These are phyloP conservation scores for Tuta absoluta DNA, from an alignment of 2,888 invertebrate genomes.

Conservation along the genomic window DNA sequence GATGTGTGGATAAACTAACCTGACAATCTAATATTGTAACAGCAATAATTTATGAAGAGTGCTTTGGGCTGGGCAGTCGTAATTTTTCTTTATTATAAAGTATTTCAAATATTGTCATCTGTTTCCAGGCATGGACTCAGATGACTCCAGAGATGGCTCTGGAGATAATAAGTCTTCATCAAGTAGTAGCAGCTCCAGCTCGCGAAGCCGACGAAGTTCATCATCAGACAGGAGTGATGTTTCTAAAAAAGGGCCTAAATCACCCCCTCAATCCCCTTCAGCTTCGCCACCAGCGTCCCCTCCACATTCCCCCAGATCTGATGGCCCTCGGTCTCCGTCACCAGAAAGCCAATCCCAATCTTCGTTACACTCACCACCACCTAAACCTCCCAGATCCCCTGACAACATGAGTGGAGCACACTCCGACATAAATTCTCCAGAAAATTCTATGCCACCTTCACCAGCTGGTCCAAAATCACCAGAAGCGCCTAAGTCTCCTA, in stretches of 20 bases:
- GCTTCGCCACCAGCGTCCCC: constrained; percentile 35
- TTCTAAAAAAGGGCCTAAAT: constrained; percentile 67
- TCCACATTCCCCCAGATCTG: constrained; percentile 39
- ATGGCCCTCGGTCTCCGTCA: constrained; percentile 56
- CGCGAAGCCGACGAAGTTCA: constrained; percentile 69
- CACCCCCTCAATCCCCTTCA: constrained; percentile 48
- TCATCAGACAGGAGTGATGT: constrained; percentile 65
- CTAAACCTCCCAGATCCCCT: constrained; percentile 54
- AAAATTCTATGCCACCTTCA: constrained; percentile 67
- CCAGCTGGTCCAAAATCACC: constrained; percentile 70
- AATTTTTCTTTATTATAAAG: constrained; percentile 27
- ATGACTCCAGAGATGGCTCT: constrained; percentile 80
- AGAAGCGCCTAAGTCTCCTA: constrained; percentile 72
- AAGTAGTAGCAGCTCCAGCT: constrained; percentile 76
- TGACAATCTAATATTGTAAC: constrained; percentile 10
- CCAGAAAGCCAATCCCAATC: constrained; percentile 42
- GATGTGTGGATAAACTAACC: constrained; percentile 35
- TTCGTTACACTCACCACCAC: constrained; percentile 44
- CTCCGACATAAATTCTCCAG: constrained; percentile 75
- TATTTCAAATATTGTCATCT: constrained; percentile 48
- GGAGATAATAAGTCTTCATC: constrained; percentile 69
- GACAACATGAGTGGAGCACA: constrained; percentile 70
- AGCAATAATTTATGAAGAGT: constrained; percentile 45
- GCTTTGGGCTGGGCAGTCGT: constrained; percentile 49
- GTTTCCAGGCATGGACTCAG: constrained; percentile 82